Percentiles rank a stretch among this genome's conserved stretches.
Evolutionary conservation across 2,113 vertebrate species (phyloP).

Genomic region (Pelusios castaneus): DNA sequence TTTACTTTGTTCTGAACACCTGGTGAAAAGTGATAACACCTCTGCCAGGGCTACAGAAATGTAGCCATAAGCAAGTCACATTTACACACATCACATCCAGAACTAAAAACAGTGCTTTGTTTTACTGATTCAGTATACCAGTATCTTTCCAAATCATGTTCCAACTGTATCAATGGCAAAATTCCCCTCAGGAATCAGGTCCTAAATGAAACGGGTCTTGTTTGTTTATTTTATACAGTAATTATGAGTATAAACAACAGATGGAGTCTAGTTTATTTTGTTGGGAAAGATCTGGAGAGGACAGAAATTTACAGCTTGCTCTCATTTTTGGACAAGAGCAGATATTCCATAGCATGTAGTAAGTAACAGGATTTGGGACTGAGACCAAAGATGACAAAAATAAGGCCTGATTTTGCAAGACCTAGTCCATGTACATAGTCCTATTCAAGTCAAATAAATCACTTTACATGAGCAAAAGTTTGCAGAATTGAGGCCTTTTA

Average conservation of each 20-base stretch:
- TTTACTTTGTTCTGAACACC: slow-evolving; percentile 30
- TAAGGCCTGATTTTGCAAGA: background rate
- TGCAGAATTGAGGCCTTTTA: background rate
- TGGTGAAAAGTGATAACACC: slow-evolving; percentile 55
- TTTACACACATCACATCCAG: background rate
- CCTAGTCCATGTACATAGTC: background rate
- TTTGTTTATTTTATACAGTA: background rate
- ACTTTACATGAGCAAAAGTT: background rate
- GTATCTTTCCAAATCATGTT: background rate
- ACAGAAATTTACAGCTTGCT: background rate
- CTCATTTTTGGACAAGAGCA: background rate
- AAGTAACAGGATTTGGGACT: accelerated
- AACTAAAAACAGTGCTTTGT: background rate
- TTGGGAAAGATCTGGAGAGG: background rate
- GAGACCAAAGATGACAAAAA: background rate
- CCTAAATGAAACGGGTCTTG: background rate
- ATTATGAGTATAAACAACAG: background rate
- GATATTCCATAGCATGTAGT: background rate
- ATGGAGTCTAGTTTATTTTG: background rate
- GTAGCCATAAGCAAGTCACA: slow-evolving; percentile 7
- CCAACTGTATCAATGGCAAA: background rate
- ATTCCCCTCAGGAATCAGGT: background rate
- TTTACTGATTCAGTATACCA: background rate
- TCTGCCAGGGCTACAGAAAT: slow-evolving; percentile 12
- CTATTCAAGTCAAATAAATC: background rate